phyloP scores from a whole-genome alignment of 2,888 invertebrate genomes.

The Pandemis heparana region DNA sequence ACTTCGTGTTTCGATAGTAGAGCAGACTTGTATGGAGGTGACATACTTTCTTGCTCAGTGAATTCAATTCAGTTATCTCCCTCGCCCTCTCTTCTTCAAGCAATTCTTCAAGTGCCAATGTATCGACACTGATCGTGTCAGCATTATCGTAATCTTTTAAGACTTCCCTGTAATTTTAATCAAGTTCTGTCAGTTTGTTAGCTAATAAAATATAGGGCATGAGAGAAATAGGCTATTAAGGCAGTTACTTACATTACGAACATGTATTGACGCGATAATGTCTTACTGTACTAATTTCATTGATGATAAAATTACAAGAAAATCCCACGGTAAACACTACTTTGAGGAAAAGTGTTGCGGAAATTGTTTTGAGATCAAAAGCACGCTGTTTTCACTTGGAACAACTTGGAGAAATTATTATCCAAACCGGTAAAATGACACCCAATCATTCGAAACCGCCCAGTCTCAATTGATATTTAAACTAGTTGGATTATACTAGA shows the following conservation, averaged over 20 bases:
- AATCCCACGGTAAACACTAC: constrained; percentile 35
- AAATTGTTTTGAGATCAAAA: constrained; percentile 35
- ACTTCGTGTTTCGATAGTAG: constrained; percentile 73
- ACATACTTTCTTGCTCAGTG: constrained; percentile 72
- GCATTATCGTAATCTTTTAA: constrained; percentile 63
- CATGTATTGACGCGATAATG: neutral
- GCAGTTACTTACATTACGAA: constrained; percentile 25
- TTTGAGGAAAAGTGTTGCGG: constrained; percentile 35
- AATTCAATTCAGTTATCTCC: constrained; percentile 69
- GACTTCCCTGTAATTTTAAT: constrained; percentile 63
- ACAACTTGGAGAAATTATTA: too few species aligned
- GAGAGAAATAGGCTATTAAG: neutral
- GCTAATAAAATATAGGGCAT: neutral
- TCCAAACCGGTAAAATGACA: too few species aligned
- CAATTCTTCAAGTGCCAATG: constrained; percentile 69
- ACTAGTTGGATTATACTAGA: too few species aligned
- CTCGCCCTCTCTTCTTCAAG: constrained; percentile 66
- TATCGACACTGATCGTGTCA: constrained; percentile 74
- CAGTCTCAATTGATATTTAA: too few species aligned
- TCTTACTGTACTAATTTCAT: constrained; percentile 9
- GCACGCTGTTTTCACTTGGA: too few species aligned
- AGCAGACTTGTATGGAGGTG: constrained; percentile 73
- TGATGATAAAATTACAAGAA: constrained; percentile 12
- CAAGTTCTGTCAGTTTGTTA: neutral
- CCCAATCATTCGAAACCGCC: too few species aligned